Conservation (phyloP, 2,113 vertebrate genomes). For the Oryzias melastigma region DNA sequence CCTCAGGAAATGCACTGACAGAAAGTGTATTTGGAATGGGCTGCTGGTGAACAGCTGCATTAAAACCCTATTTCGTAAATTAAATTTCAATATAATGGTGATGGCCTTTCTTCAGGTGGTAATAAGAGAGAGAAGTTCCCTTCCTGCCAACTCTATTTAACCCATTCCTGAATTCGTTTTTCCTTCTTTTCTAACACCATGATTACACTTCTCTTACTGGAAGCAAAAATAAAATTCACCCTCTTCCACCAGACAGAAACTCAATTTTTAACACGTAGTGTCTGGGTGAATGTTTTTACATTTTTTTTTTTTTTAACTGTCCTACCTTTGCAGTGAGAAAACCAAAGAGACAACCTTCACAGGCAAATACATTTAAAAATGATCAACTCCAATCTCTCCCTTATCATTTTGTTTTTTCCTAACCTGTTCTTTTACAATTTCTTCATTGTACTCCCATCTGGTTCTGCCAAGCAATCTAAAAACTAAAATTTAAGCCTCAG, state of each 20-base stretch:
- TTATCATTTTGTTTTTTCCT: slow-evolving; percentile 18
- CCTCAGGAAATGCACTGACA: slow-evolving; percentile 66
- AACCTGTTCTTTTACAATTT: slow-evolving; percentile 27
- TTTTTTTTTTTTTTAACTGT: slow-evolving; percentile 14
- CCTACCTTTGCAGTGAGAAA: slow-evolving; percentile 8
- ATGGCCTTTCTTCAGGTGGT: slow-evolving; percentile 77
- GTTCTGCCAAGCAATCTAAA: slow-evolving; percentile 4
- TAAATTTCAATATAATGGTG: slow-evolving; percentile 78
- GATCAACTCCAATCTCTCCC: slow-evolving; percentile 43
- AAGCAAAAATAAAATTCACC: slow-evolving; percentile 17
- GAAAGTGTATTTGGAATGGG: slow-evolving; percentile 63
- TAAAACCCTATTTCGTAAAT: slow-evolving; percentile 77
- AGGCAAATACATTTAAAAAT: slow-evolving; percentile 4
- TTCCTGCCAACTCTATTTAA: slow-evolving; percentile 48
- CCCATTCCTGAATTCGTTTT: slow-evolving; percentile 31
- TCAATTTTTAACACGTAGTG: neutral
- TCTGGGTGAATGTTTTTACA: neutral
- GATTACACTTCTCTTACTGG: slow-evolving; percentile 29
- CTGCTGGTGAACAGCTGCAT: slow-evolving; percentile 71
- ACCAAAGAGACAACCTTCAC: slow-evolving; percentile 1
- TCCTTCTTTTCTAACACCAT: slow-evolving; percentile 20
- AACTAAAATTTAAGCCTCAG: no score
- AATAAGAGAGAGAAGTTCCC: slow-evolving; percentile 55
- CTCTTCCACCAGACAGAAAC: slow-evolving; percentile 25
- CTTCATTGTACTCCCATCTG: slow-evolving; percentile 21